Percentiles rank a stretch among this genome's conserved stretches.
Conservation (phyloP, 2,797 vertebrate species). For the Pterois miles region DNA sequence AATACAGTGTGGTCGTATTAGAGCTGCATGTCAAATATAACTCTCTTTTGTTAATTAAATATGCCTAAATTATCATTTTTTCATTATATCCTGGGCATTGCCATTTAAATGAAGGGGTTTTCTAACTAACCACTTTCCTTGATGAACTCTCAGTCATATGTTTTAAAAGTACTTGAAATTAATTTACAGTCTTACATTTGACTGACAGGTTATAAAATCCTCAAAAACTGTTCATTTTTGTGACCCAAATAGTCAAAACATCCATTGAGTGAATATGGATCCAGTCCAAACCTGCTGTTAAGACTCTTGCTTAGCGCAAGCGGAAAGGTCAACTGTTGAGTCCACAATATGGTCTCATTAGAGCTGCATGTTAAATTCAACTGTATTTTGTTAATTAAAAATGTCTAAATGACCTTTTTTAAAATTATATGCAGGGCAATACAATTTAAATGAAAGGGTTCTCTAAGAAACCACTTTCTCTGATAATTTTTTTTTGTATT, state of each 20-base stretch:
- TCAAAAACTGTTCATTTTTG: neutral
- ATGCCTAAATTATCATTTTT: neutral
- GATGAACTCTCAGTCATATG: neutral
- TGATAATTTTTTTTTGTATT: too few relatives aligned
- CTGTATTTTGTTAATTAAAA: neutral
- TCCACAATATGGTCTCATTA: neutral
- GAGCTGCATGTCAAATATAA: neutral
- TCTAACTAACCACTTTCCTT: neutral
- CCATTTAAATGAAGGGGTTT: neutral
- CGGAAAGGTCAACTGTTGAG: neutral
- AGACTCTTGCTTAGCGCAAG: neutral
- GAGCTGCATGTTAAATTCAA: neutral
- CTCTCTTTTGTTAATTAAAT: neutral
- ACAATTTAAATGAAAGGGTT: neutral
- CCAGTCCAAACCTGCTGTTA: neutral
- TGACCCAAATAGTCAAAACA: too few relatives aligned
- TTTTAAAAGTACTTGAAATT: slow-evolving; percentile 12
- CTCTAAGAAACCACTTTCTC: rapidly evolving
- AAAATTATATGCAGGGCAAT: neutral
- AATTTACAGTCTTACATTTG: neutral
- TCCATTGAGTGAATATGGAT: neutral
- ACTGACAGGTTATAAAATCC: neutral
- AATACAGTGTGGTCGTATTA: neutral
- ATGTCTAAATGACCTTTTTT: neutral
- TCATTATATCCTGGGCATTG: neutral